Conservation (phyloP, 2,888 invertebrate genomes). For the Lordiphosa andalusiaca region DNA sequence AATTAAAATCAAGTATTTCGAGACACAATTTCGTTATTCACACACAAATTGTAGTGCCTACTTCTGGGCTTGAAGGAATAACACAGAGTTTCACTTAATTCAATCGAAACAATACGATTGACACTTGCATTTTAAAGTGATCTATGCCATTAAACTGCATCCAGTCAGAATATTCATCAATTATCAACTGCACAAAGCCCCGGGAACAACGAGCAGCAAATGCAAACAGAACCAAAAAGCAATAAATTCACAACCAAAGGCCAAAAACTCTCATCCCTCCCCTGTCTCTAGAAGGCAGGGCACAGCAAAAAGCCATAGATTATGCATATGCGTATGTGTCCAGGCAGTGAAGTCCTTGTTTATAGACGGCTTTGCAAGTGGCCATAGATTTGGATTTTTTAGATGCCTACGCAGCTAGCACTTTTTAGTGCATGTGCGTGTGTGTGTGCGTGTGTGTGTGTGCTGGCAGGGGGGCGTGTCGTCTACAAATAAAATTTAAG, state of each 20-base stretch:
- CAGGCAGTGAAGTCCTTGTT: slow-evolving; percentile 26
- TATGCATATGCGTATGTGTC: slow-evolving; percentile 27
- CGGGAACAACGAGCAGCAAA: slow-evolving; percentile 17
- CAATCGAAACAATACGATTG: slow-evolving; percentile 69
- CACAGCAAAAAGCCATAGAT: slow-evolving; percentile 9
- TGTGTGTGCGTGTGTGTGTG: no score
- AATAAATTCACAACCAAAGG: slow-evolving; percentile 67
- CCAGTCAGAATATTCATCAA: slow-evolving; percentile 60
- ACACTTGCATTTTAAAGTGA: slow-evolving; percentile 34
- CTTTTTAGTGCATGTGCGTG: slow-evolving; percentile 14
- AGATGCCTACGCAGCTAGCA: slow-evolving; percentile 5
- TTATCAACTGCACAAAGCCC: slow-evolving; percentile 59
- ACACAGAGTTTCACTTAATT: slow-evolving; percentile 46
- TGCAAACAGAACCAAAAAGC: slow-evolving; percentile 36
- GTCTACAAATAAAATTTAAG: slow-evolving; percentile 58
- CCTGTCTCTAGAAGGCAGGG: no score
- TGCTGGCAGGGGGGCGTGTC: slow-evolving; percentile 7
- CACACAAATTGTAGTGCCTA: slow-evolving; percentile 14
- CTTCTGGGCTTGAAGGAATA: slow-evolving; percentile 28
- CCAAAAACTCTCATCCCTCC: slow-evolving; percentile 6
- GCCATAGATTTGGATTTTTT: slow-evolving; percentile 7
- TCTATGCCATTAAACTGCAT: slow-evolving; percentile 16
- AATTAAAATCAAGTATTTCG: no score
- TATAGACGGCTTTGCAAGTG: slow-evolving; percentile 19
- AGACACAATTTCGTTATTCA: no score